Percentiles rank a stretch among this genome's conserved stretches.
Evolutionary conservation across 2,888 invertebrate genomes (phyloP).

Genomic region (Tenthredo scrophulariae): DNA sequence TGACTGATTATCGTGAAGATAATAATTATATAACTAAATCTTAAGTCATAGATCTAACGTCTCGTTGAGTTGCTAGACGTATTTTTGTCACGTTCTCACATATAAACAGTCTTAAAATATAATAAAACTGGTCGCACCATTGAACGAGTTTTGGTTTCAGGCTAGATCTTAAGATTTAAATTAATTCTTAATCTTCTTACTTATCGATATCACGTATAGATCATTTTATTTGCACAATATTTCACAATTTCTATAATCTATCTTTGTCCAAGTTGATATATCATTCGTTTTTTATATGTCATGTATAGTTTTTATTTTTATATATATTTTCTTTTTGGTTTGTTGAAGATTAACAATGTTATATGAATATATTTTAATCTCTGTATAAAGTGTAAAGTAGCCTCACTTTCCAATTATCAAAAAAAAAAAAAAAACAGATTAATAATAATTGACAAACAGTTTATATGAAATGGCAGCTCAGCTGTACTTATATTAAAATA

Average conservation of each 20-base stretch:
- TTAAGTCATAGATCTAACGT: background rate
- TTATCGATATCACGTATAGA: background rate
- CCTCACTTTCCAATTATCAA: background rate
- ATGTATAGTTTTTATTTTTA: background rate
- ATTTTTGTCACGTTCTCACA: background rate
- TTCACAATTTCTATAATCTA: background rate
- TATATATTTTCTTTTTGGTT: background rate
- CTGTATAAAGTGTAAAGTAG: background rate
- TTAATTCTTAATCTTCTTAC: background rate
- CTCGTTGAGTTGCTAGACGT: background rate
- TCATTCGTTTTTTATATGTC: background rate
- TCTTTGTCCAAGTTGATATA: background rate
- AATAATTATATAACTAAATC: background rate
- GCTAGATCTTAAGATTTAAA: conserved; percentile 19
- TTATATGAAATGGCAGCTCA: background rate
- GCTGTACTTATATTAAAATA: background rate
- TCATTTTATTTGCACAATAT: background rate
- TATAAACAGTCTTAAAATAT: background rate
- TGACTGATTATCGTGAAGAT: background rate
- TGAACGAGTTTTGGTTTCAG: background rate
- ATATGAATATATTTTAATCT: background rate
- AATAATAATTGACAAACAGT: background rate
- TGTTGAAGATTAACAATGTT: background rate
- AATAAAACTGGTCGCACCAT: background rate
- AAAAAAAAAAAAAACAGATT: background rate